Evolutionary conservation across 2,888 invertebrate genomes (phyloP), one percentile per base, ranked within the genome.

Genomic region (Pherbina coryleti): DNA sequence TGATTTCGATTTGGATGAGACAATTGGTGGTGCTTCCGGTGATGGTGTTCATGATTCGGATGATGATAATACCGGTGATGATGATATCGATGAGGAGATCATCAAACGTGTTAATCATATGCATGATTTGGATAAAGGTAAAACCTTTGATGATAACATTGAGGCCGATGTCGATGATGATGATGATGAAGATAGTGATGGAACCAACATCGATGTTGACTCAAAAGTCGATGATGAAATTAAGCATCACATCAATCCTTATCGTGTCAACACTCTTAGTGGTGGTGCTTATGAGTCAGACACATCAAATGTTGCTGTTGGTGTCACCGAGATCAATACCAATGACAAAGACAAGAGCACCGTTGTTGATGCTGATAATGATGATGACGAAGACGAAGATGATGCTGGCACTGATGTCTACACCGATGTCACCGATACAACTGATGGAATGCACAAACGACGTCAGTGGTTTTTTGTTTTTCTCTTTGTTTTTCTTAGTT

Each of bases 381-480:
- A 66, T 57, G 78, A 79, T 72, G 82, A 78, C 11, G 78, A 75
- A 77, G 81, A 78, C n/a, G 80, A 78, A 17, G 79, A 70, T 53
- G 83, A 85, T 70, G 84, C 84, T 51, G 84, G 83, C 72, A 84
- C 83, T 80, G 85, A 85, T 73, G 80, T 83, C 57, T 83, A 84
- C 78, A 84, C 85, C 66, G 86, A 85, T 78, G 83, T 84, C 71
- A 85, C 84, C 76, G 84, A 84, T 80, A 81, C 83, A 44, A 83
- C 79, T 74, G 80, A 82, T 78, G 82, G 81, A 78, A 67, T 76
- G 70, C 79, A 79, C 79, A 85, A 81, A 82, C 85, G 84, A 87
- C 85, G 88, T 88, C 88, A 88, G 88, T 88, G 86, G 84, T 86
- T 87, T 86, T 87, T 81, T 82, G 82, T 82, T 84, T 80, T 82